Conservation (phyloP, 2,797 vertebrate species). For the Bradypodion pumilum region DNA sequence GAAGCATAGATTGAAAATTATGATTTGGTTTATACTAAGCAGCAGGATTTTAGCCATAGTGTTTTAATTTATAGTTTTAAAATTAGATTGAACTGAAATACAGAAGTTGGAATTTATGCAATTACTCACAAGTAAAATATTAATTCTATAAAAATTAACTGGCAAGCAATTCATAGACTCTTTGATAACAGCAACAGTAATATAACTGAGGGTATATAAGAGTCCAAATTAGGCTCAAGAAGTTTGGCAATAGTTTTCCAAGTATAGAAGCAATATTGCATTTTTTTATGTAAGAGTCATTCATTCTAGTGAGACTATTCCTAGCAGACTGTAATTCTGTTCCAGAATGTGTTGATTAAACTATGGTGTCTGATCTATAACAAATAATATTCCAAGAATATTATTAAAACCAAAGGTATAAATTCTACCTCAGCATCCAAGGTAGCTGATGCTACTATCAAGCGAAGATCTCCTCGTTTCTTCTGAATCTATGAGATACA, state of each 20-base stretch:
- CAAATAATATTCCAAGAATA: constrained; percentile 2
- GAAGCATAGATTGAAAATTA: too few relatives aligned
- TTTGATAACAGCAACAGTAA: neutral
- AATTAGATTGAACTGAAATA: constrained; percentile 22
- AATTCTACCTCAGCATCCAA: constrained; percentile 93
- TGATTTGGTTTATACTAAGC: too few relatives aligned
- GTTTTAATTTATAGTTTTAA: constrained; percentile 1
- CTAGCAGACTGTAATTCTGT: neutral
- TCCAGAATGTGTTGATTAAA: neutral
- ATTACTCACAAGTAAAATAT: constrained; percentile 8
- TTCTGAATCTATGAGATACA: constrained; percentile 86
- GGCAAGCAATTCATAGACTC: neutral
- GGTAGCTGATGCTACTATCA: constrained; percentile 96
- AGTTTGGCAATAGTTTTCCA: neutral
- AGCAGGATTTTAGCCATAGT: neutral
- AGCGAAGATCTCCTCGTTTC: constrained; percentile 91
- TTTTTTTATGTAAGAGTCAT: neutral
- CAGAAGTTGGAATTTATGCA: neutral
- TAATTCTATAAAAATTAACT: neutral
- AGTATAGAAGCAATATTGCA: neutral
- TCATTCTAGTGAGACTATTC: neutral
- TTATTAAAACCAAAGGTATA: neutral
- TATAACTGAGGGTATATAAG: neutral
- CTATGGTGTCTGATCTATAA: neutral
- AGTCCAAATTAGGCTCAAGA: neutral